These are phyloP conservation scores for Mya arenaria DNA, from an alignment of 1,140 invertebrate species.

Conservation along the genomic window DNA sequence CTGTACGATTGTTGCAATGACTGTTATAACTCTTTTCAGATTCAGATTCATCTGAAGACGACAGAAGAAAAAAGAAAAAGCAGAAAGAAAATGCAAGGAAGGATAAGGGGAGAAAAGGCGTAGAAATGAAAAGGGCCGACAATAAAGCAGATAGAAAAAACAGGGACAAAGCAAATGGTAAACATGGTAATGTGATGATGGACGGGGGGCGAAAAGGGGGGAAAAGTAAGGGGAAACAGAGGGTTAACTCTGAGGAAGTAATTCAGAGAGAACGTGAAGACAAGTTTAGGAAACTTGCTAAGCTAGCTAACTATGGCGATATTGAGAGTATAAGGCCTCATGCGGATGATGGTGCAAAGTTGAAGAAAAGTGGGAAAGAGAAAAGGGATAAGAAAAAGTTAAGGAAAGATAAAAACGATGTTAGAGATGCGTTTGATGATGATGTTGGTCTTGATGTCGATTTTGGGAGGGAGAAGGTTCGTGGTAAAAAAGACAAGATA, in stretches of 20 bases:
- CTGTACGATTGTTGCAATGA: too few relatives aligned
- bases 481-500: too few relatives aligned
- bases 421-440: background rate
- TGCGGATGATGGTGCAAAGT: constrained; percentile 65
- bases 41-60: constrained; percentile 42
- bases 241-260: constrained; percentile 7
- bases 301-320: constrained; percentile 54
- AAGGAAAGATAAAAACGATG: constrained; percentile 18
- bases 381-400: constrained; percentile 27
- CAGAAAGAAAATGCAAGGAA: constrained; percentile 5
- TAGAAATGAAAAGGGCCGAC: background rate
- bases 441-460: background rate
- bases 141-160: background rate
- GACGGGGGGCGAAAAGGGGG: background rate
- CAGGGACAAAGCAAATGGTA: constrained; percentile 17
- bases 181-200: constrained; percentile 6
- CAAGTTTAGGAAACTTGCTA: constrained; percentile 41
- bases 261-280: constrained; percentile 23
- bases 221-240: constrained; percentile 21
- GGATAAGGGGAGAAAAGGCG: constrained; percentile 30
- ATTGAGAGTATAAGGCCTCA: constrained; percentile 50
- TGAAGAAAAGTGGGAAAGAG: constrained; percentile 14
- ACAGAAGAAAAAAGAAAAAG: too few relatives aligned
- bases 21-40: constrained; percentile 25
- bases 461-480: too few relatives aligned